Evolutionary conservation across 2,797 vertebrate species (phyloP).

Genomic region (Ctenosaura bakeri): DNA sequence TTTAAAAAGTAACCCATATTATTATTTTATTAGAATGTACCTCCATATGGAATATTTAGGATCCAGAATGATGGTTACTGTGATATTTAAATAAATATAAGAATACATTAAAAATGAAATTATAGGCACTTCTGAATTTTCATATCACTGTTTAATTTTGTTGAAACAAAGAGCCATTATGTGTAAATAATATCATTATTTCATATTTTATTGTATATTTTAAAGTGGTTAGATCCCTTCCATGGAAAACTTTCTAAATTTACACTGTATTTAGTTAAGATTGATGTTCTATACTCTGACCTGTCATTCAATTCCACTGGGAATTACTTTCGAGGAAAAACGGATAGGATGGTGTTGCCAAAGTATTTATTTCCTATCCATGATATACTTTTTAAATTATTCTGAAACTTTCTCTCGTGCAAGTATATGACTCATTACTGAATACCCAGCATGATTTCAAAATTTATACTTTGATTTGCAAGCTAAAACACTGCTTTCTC

Average conservation of each 20-base stretch:
- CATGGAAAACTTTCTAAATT: slow-evolving; percentile 22
- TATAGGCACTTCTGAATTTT: slow-evolving; percentile 1
- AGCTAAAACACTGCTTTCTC: slow-evolving; percentile 1
- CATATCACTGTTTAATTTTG: neutral
- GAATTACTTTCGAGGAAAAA: neutral
- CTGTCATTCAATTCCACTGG: neutral
- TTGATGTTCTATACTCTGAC: neutral
- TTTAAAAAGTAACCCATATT: neutral
- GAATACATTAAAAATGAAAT: neutral
- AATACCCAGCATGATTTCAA: slow-evolving; percentile 40
- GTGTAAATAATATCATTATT: neutral
- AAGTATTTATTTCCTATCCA: slow-evolving; percentile 35
- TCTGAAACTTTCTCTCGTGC: slow-evolving; percentile 44
- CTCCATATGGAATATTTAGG: neutral
- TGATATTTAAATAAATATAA: slow-evolving; percentile 13
- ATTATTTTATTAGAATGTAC: neutral
- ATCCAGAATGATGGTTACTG: neutral
- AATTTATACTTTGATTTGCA: slow-evolving; percentile 52
- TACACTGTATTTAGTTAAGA: slow-evolving; percentile 31
- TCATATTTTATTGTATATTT: neutral
- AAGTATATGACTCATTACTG: neutral
- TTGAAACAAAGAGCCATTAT: neutral
- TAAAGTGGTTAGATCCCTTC: slow-evolving; percentile 42
- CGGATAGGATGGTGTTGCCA: neutral
- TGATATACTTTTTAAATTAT: slow-evolving; percentile 26